phyloP scores from a whole-genome alignment of 2,113 vertebrate species.

The Hymenochirus boettgeri region DNA sequence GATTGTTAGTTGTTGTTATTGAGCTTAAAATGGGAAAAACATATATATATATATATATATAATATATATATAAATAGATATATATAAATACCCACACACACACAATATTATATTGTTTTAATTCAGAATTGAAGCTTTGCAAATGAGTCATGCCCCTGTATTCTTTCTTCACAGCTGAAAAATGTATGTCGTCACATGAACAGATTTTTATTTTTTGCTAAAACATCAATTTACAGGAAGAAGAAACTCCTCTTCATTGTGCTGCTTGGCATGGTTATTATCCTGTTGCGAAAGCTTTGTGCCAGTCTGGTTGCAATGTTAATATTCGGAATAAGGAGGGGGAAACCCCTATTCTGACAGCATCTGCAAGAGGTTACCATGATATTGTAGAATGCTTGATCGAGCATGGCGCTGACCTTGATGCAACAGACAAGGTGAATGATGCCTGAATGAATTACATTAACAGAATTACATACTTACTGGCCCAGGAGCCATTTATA shows the following conservation, averaged over 20 bases:
- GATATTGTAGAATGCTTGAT: conserved; percentile 92
- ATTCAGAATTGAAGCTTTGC: no score
- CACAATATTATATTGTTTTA: no score
- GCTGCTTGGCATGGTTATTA: conserved; percentile 96
- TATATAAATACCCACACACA: no score
- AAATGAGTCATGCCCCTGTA: no score
- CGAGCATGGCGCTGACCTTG: conserved; percentile 77
- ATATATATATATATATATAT: no score
- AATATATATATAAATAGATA: no score
- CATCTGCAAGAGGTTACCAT: conserved; percentile 86
- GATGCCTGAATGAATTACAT: conserved; percentile 3
- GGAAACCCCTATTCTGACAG: conserved; percentile 86
- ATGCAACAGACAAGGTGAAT: conserved; percentile 84
- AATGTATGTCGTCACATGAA: no score
- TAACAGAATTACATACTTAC: not conserved
- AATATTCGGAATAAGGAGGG: conserved; percentile 87
- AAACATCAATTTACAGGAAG: conserved; percentile 71
- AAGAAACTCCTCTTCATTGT: conserved; percentile 91
- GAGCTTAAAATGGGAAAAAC: no score
- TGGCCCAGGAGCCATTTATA: rapidly evolving
- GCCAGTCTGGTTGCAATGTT: conserved; percentile 77
- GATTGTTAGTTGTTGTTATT: no score
- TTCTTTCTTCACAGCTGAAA: no score
- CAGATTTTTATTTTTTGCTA: no score
- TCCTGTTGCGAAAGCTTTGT: conserved; percentile 79